A percentile compares a stretch with the other conserved stretches of the same genome.
phyloP scores from a whole-genome alignment of 92 coral and sea anemone species.

The Galaxea fascicularis region DNA sequence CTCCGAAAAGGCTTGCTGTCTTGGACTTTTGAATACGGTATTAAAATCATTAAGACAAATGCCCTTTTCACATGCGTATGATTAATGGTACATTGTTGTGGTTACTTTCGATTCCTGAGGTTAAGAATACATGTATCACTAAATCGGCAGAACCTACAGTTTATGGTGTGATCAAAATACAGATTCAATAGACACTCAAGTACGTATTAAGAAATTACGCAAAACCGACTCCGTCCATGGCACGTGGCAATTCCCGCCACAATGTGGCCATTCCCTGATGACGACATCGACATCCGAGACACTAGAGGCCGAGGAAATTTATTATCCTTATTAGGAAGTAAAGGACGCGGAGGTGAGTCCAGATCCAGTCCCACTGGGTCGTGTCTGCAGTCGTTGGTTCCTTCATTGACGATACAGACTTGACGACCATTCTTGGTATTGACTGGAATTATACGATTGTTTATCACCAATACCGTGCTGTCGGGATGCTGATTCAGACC shows the following conservation, averaged over 20 bases:
- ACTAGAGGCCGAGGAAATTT: constrained; percentile 62
- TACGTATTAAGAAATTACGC: constrained; percentile 75
- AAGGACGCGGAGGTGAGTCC: constrained; percentile 77
- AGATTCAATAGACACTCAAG: no score
- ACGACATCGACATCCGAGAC: constrained; percentile 51
- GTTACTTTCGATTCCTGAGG: no score
- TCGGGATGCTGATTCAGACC: constrained; percentile 79
- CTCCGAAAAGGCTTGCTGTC: no score
- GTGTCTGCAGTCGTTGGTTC: constrained; percentile 64
- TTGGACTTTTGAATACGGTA: no score
- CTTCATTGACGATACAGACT: constrained; percentile 57
- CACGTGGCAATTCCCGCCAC: constrained; percentile 71
- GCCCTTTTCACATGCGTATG: no score
- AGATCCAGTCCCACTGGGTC: constrained; percentile 65
- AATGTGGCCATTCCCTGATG: constrained; percentile 60
- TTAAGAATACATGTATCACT: no score
- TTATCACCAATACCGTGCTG: constrained; percentile 81
- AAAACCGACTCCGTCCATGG: constrained; percentile 88
- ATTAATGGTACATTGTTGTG: no score
- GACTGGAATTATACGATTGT: constrained; percentile 74
- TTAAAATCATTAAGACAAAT: no score
- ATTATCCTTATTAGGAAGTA: constrained; percentile 62
- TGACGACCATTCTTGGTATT: constrained; percentile 57
- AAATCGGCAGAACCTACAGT: no score
- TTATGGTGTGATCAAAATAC: no score